A percentile compares a stretch with the other conserved stretches of the same genome.
These are phyloP conservation scores for Shargacucullia verbasci DNA, from an alignment of 2,888 invertebrate genomes.

Conservation along the genomic window DNA sequence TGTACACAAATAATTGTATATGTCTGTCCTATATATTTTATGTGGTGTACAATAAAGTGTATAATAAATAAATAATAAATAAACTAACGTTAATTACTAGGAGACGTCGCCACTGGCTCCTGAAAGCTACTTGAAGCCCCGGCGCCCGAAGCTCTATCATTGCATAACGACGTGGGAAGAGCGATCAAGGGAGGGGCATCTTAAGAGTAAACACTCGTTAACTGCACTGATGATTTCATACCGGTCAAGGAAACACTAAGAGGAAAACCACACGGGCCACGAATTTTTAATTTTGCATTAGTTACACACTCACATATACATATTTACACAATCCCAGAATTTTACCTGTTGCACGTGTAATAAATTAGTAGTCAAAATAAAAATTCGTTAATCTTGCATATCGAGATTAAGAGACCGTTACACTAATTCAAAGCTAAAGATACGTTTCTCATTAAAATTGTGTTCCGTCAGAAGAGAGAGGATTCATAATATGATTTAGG, in stretches of 20 bases:
- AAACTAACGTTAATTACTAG: slow-evolving; percentile 66
- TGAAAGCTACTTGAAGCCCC: slow-evolving; percentile 65
- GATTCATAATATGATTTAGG: slow-evolving; percentile 40
- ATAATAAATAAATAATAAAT: too few species aligned
- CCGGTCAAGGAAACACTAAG: slow-evolving; percentile 80
- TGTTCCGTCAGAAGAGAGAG: slow-evolving; percentile 18
- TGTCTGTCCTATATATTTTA: too few species aligned
- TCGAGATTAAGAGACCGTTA: slow-evolving; percentile 29
- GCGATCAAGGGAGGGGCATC: slow-evolving; percentile 75
- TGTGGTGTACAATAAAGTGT: too few species aligned
- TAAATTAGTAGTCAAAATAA: slow-evolving; percentile 1
- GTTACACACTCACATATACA: slow-evolving; percentile 49
- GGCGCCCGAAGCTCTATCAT: slow-evolving; percentile 62
- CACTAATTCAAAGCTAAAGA: slow-evolving; percentile 32
- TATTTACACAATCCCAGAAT: slow-evolving; percentile 42
- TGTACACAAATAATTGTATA: too few species aligned
- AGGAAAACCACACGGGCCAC: slow-evolving; percentile 70
- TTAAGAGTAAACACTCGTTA: slow-evolving; percentile 77
- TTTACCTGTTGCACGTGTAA: not conserved
- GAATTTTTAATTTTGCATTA: slow-evolving; percentile 54
- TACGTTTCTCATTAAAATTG: slow-evolving; percentile 33
- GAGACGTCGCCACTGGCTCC: slow-evolving; percentile 61
- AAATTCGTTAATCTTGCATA: slow-evolving; percentile 9
- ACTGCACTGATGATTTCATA: slow-evolving; percentile 81
- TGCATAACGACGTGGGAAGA: slow-evolving; percentile 76